Conservation (phyloP, 2,797 vertebrate species). For the Graptemys geographica region DNA sequence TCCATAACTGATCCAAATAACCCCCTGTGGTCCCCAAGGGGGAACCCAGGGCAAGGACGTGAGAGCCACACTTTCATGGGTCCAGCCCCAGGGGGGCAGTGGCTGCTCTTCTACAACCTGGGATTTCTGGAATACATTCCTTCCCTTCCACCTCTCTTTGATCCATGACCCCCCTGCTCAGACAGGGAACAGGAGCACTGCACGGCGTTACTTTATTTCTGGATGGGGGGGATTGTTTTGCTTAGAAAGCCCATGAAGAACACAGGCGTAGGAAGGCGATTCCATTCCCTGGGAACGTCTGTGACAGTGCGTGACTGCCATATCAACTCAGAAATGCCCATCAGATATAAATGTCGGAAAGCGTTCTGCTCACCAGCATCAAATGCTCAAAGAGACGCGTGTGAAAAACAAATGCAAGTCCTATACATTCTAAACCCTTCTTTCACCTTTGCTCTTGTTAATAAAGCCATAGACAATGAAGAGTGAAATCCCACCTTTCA, state of each 20-base stretch:
- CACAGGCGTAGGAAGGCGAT: not conserved
- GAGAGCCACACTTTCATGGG: not conserved
- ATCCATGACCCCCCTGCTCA: too few species aligned
- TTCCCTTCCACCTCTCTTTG: not conserved
- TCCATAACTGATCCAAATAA: not conserved
- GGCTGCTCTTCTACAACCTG: not conserved
- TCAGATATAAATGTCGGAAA: conserved; percentile 32
- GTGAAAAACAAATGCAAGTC: not conserved
- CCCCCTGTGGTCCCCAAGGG: not conserved
- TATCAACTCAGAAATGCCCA: conserved; percentile 3
- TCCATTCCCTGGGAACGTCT: not conserved
- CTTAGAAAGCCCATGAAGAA: not conserved
- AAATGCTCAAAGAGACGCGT: not conserved
- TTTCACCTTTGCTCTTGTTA: not conserved
- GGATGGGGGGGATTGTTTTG: too few species aligned
- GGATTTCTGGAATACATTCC: not conserved
- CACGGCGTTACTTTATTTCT: too few species aligned
- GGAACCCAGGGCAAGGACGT: not conserved
- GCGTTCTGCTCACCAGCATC: not conserved
- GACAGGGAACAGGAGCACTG: too few species aligned
- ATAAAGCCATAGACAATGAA: not conserved
- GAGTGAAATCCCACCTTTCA: not conserved
- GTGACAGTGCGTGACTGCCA: not conserved
- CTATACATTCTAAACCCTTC: not conserved
- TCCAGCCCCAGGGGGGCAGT: not conserved